These are phyloP conservation scores for Eupeodes luniger DNA, from an alignment of 2,888 invertebrate species.

Conservation along the genomic window DNA sequence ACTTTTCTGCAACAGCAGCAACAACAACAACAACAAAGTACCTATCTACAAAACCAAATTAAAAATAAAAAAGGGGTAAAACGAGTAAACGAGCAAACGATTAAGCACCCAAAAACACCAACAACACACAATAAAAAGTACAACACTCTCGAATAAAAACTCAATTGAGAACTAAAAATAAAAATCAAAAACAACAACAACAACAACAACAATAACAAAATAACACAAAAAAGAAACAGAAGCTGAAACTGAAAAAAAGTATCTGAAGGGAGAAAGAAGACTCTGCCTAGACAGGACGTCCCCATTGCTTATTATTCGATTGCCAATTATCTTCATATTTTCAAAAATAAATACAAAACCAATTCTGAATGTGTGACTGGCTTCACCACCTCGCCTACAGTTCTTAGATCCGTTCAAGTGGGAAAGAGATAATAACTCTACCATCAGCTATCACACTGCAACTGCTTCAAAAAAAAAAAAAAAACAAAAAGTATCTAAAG, in stretches of 20 bases:
- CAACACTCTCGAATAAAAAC: constrained; percentile 76
- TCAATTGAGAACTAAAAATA: constrained; percentile 68
- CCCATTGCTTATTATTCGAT: constrained; percentile 77
- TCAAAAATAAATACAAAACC: constrained; percentile 62
- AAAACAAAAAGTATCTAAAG: constrained; percentile 67
- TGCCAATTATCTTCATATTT: constrained; percentile 77
- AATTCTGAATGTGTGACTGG: constrained; percentile 60
- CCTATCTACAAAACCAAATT: constrained; percentile 52
- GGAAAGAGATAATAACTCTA: constrained; percentile 58
- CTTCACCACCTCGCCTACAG: constrained; percentile 44
- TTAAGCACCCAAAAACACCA: constrained; percentile 67
- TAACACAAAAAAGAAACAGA: constrained; percentile 43
- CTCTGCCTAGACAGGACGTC: constrained; percentile 79
- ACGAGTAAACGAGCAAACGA: constrained; percentile 62
- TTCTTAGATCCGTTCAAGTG: constrained; percentile 50
- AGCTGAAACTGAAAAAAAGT: constrained; percentile 57
- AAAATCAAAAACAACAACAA: constrained; percentile 31
- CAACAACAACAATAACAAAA: constrained; percentile 9
- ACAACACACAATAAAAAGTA: constrained; percentile 74
- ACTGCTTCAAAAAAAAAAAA: constrained; percentile 5
- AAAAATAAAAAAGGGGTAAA: constrained; percentile 66
- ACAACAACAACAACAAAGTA: background rate
- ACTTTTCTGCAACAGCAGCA: constrained; percentile 37
- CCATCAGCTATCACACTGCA: constrained; percentile 17
- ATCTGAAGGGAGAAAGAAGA: constrained; percentile 73